Evolutionary conservation across 2,113 vertebrate genomes (phyloP).

Genomic region (Colistium nudipinnis): DNA sequence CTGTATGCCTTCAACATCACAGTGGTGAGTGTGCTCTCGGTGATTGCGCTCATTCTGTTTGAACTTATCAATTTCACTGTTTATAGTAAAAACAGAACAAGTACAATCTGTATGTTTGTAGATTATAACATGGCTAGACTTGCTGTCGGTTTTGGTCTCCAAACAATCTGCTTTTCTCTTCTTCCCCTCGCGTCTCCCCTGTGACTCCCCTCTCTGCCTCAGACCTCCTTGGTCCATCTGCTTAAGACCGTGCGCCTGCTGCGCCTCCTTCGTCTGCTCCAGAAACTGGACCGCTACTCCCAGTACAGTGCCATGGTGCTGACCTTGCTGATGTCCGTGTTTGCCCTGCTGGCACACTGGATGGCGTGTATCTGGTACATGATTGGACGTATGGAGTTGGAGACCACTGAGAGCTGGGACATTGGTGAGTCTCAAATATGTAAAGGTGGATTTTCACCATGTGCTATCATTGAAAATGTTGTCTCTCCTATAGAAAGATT

Average conservation of each 20-base stretch:
- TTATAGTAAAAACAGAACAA: not conserved
- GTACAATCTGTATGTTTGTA: not conserved
- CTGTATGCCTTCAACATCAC: constrained; percentile 92
- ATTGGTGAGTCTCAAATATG: constrained; percentile 85
- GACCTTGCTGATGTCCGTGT: constrained; percentile 93
- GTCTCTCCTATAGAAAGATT: too few species aligned
- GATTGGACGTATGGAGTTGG: constrained; percentile 88
- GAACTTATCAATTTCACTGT: not conserved
- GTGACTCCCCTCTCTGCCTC: not conserved
- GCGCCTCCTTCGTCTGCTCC: constrained; percentile 88
- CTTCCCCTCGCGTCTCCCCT: not conserved
- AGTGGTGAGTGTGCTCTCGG: constrained; percentile 82
- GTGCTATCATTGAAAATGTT: not conserved
- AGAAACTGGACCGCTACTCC: constrained; percentile 93
- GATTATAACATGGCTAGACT: not conserved
- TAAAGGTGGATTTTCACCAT: not conserved
- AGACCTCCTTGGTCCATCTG: constrained; percentile 88
- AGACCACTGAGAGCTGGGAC: constrained; percentile 87
- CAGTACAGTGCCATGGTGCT: constrained; percentile 94
- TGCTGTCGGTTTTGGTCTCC: not conserved
- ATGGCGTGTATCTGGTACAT: constrained; percentile 95
- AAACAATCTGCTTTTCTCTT: not conserved
- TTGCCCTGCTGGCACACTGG: constrained; percentile 92
- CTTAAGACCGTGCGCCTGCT: constrained; percentile 90
- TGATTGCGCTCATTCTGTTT: too few species aligned